Conservation (phyloP, 2,797 vertebrate genomes). For the Chelidonichthys spinosus region DNA sequence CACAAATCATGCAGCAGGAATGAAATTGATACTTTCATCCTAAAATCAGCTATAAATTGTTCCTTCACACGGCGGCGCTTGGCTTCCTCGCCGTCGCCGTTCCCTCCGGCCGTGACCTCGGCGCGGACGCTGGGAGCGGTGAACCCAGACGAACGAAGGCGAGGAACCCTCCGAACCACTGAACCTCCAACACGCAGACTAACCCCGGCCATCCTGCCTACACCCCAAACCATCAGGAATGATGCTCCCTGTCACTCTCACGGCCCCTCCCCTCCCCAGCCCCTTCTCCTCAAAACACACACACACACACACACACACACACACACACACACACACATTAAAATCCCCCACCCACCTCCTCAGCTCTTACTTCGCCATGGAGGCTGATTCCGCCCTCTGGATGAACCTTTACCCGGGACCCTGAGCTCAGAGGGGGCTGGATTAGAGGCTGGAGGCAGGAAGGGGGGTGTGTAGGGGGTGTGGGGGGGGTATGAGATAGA, state of each 20-base stretch:
- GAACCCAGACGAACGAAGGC: conserved; percentile 63
- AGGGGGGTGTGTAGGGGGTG: conserved; percentile 31
- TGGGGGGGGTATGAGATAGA: neutral
- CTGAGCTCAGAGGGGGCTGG: conserved; percentile 75
- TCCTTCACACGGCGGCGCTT: no score
- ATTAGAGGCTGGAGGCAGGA: conserved; percentile 71
- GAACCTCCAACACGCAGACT: conserved; percentile 41
- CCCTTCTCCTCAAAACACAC: conserved; percentile 3
- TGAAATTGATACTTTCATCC: no score
- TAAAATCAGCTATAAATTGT: neutral
- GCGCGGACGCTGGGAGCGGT: conserved; percentile 45
- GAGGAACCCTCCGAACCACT: conserved; percentile 49
- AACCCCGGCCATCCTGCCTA: conserved; percentile 1
- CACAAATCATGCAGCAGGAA: neutral
- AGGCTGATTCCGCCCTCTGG: conserved; percentile 82
- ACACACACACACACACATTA: conserved; percentile 5
- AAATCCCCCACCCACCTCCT: conserved; percentile 25
- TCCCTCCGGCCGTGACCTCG: conserved; percentile 51
- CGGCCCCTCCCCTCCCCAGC: neutral
- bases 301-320: conserved; percentile 21
- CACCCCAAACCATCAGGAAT: conserved; percentile 25
- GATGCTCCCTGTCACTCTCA: conserved; percentile 29
- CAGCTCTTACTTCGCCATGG: conserved; percentile 71
- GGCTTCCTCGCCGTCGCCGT: neutral
- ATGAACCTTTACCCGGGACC: conserved; percentile 82